A percentile compares a stretch with the other conserved stretches of the same genome.
Conservation (phyloP, 2,797 vertebrate species). For the Rhinatrema bivittatum region DNA sequence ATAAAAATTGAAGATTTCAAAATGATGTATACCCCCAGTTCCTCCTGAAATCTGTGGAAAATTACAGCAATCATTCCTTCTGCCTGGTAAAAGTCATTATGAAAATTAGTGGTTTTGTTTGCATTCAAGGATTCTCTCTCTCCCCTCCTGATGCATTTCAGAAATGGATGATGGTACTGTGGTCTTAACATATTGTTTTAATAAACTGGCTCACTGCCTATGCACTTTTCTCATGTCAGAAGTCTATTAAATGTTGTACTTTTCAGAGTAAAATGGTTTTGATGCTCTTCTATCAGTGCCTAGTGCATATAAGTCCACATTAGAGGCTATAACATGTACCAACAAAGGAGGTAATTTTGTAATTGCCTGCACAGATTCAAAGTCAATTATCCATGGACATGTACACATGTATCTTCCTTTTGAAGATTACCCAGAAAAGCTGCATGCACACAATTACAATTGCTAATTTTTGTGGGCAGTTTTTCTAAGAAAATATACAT, state of each 20-base stretch:
- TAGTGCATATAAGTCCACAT: no score
- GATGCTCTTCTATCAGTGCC: neutral
- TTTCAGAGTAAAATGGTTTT: neutral
- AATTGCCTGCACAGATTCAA: no score
- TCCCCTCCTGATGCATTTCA: neutral
- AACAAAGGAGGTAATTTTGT: no score
- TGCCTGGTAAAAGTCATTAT: neutral
- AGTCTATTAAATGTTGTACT: neutral
- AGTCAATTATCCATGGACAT: no score
- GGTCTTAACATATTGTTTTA: neutral
- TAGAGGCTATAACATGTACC: no score
- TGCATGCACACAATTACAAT: no score
- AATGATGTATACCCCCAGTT: neutral
- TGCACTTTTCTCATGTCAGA: rapidly evolving
- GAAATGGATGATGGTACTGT: rapidly evolving
- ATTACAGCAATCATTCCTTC: neutral
- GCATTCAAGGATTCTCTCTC: neutral
- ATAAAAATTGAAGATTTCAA: neutral
- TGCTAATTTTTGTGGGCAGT: no score
- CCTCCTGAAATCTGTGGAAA: neutral
- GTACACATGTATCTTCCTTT: no score
- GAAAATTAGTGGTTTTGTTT: neutral
- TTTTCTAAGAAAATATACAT: no score
- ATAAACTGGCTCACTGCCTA: neutral
- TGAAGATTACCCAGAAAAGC: no score